Evolutionary conservation across 1,140 invertebrate species (phyloP), one percentile per base, ranked within the genome.

Genomic region (Anastatus disparis): DNA sequence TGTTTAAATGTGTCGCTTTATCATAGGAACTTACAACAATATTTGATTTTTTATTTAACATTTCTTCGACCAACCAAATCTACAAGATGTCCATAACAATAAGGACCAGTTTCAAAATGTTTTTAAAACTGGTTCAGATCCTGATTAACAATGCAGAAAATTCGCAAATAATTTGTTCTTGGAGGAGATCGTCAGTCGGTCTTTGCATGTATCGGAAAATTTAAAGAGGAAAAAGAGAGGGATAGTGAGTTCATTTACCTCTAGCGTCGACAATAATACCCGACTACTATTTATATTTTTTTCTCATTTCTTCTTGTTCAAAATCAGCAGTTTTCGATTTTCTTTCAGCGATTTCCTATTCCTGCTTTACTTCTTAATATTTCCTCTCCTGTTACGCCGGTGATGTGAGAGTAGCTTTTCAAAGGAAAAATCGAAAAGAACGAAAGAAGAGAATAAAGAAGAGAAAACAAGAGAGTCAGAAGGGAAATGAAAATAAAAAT

Each of bases 211-310:
- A 63, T 63, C 29, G 61, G 27, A 50, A 48, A 48, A 61, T 29
- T 61, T 20, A 26, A 58, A 29, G 29, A 58, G 13, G 24, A n/a
- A 55, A 7, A 15, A 22, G 35, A 46, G 40, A 17, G 40, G 27
- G 17, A 17, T 7, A 24, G 31, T 20, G 55, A 20, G 59, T 50
- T 63, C 40, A 40, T 63, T 63, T 63, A 63, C 61, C 27, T 35
- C 29, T 13, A 2, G 9, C 44, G 15, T 27, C 27, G 61, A 63
- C 50, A 63, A 63, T 44, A 29, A 48, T 50, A 24, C 50, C 35
- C 27, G 17, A 9, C 3, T 2, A 26, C 13, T 17, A 61, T 61
- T 61, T n/a, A 46, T 44, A 44, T 61, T 61, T 59, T n/a, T 4
- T 15, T 9, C 40, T 29, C 17, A 9, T 2, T 44, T 15, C 15